Percentiles rank a stretch among this genome's conserved stretches.
Evolutionary conservation across 1,140 invertebrate species (phyloP).

Genomic region (Meloidogyne floridensis): DNA sequence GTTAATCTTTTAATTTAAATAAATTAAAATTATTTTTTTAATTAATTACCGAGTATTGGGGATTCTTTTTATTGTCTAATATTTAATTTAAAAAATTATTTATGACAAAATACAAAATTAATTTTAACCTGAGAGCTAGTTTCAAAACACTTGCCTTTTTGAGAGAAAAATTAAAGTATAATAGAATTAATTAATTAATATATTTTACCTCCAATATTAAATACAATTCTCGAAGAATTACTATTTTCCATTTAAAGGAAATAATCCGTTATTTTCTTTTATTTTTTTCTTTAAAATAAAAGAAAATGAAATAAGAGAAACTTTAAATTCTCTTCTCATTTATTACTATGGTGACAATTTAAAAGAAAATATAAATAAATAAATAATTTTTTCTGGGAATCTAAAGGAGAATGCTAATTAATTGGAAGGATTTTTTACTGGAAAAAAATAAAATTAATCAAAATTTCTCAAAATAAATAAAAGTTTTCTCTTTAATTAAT

Average conservation of each 20-base stretch:
- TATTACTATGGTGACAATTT: too few species aligned
- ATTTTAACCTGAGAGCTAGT: not conserved
- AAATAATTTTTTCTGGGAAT: too few species aligned
- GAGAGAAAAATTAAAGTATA: not conserved
- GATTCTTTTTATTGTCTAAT: slow-evolving; percentile 24
- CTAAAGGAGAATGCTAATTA: too few species aligned
- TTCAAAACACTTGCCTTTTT: not conserved
- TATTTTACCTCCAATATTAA: slow-evolving; percentile 23
- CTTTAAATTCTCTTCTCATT: too few species aligned
- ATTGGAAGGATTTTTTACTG: too few species aligned
- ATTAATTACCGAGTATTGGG: not conserved
- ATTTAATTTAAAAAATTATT: not conserved
- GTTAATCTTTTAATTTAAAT: not conserved
- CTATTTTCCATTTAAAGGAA: not conserved
- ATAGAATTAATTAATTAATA: not conserved
- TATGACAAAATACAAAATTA: not conserved
- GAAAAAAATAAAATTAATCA: too few species aligned
- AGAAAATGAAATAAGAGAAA: too few species aligned
- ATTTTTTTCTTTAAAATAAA: too few species aligned
- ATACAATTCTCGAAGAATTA: slow-evolving; percentile 4
- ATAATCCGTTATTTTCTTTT: too few species aligned
- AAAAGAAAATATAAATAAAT: too few species aligned
- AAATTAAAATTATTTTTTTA: not conserved
- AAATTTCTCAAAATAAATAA: too few species aligned
- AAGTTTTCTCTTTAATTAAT: too few species aligned